phyloP scores from a whole-genome alignment of 2,888 invertebrate genomes.

The Harpagoxenus sublaevis region DNA sequence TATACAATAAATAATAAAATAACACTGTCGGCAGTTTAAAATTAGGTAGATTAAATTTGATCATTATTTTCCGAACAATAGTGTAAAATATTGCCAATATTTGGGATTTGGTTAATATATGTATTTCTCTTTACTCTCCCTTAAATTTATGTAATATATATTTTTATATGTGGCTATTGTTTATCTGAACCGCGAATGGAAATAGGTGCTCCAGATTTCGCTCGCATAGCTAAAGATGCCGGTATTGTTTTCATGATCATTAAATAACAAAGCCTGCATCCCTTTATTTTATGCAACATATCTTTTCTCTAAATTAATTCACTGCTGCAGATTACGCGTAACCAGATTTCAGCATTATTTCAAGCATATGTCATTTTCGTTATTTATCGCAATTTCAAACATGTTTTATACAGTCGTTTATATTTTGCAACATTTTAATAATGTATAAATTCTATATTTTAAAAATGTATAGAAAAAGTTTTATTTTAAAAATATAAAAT shows the following conservation, averaged over 20 bases:
- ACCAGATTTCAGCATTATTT: not conserved
- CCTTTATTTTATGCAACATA: not conserved
- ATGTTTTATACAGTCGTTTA: not conserved
- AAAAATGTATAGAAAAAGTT: not conserved
- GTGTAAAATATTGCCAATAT: not conserved
- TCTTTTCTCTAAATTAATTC: slow-evolving; percentile 21
- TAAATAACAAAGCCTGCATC: slow-evolving; percentile 5
- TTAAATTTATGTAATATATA: slow-evolving; percentile 17
- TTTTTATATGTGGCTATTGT: not conserved
- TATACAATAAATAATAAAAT: not conserved
- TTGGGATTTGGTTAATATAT: slow-evolving; percentile 1
- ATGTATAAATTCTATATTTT: not conserved
- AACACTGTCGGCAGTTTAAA: not conserved
- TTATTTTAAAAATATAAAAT: not conserved
- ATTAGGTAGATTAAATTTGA: slow-evolving; percentile 3
- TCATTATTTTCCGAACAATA: slow-evolving; percentile 19
- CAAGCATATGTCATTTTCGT: not conserved
- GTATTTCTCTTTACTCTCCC: not conserved
- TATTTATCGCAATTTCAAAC: not conserved
- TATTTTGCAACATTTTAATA: not conserved
- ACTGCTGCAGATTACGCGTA: not conserved
- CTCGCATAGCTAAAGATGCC: not conserved
- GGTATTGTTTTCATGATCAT: not conserved
- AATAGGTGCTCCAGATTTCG: slow-evolving; percentile 31
- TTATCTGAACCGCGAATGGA: slow-evolving; percentile 30